Base-by-base conservation (phyloP, 2,888 invertebrate genomes). In the Resseliella maxima region DNA sequence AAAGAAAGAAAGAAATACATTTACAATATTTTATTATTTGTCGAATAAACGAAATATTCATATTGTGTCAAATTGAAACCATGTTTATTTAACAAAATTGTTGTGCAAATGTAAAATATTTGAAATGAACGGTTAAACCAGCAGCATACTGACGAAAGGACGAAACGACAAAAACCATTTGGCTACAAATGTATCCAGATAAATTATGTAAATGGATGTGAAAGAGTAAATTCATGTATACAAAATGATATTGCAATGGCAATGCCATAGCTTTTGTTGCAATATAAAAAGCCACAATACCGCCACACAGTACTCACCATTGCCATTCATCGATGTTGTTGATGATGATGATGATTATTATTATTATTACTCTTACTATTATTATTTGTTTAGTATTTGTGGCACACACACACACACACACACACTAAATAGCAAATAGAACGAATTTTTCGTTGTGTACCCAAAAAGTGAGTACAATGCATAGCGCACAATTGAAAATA, bases 221-320 rank as follows among this genome's bases (percentile, higher is more conserved):
- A 50, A 50, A n/a, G n/a, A n/a, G n/a, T n/a, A n/a, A n/a, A n/a
- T 50, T 41, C 12, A 50, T 50, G 46, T 31, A 31, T 31, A 31
- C 72, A 72, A 72, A 35, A 31, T 1, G 0, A 31, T 0, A 72
- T 31, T 72, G 31, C 31, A 72, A 72, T n/a, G 72, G 24, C 27
- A 59, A 1, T 72, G 72, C 72, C 10, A 72, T 31, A 15, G 72
- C 31, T 72, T 72, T 72, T 72, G 72, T 59, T 72, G 72, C 72
- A 31, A 72, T 72, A 72, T 72, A 35, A 72, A 72, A 72, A 31
- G 72, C 72, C 72, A 72, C 72, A 72, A 72, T 72, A 35, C 31
- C 72, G 72, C 72, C 72, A 31, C 72, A 72, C 72, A 72, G 31
- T n/a, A 72, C 72, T 72, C 72, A 31, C 72, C 72, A 72, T 72